Conservation (phyloP, 1,140 invertebrate species). For the Pseudoatta argentina region DNA sequence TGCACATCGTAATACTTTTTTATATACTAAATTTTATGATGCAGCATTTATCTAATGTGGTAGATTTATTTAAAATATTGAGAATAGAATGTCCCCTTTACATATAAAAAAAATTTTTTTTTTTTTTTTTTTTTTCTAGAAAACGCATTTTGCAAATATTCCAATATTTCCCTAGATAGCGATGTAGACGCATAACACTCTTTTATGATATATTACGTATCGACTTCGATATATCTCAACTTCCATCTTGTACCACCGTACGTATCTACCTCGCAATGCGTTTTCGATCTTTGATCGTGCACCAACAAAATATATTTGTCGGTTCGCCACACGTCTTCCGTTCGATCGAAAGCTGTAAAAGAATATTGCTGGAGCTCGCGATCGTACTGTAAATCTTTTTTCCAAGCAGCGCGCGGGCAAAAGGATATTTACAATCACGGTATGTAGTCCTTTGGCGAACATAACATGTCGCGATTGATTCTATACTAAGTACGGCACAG, state of each 20-base stretch:
- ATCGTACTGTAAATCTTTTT: constrained; percentile 53
- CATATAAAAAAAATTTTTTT: not conserved
- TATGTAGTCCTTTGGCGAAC: constrained; percentile 27
- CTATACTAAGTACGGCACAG: not conserved
- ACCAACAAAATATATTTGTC: constrained; percentile 43
- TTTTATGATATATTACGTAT: constrained; percentile 57
- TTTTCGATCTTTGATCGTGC: constrained; percentile 41
- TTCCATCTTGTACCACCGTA: constrained; percentile 1
- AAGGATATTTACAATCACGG: constrained; percentile 51
- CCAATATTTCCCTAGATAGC: constrained; percentile 17
- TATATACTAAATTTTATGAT: not conserved
- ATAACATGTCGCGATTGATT: constrained; percentile 46
- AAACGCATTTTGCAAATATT: constrained; percentile 10
- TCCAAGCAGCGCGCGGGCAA: constrained; percentile 24
- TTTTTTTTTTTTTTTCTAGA: not conserved
- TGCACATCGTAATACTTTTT: constrained; percentile 15
- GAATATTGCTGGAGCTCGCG: constrained; percentile 21
- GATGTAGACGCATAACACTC: constrained; percentile 34
- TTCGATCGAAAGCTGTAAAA: constrained; percentile 52
- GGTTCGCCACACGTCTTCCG: constrained; percentile 25
- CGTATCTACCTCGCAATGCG: constrained; percentile 19
- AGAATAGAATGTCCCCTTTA: not conserved
- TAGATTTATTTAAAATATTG: not conserved
- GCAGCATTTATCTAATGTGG: not conserved
- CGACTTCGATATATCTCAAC: constrained; percentile 34